Evolutionary conservation across 2,113 vertebrate species (phyloP).

Genomic region (Tauraco erythrolophus): DNA sequence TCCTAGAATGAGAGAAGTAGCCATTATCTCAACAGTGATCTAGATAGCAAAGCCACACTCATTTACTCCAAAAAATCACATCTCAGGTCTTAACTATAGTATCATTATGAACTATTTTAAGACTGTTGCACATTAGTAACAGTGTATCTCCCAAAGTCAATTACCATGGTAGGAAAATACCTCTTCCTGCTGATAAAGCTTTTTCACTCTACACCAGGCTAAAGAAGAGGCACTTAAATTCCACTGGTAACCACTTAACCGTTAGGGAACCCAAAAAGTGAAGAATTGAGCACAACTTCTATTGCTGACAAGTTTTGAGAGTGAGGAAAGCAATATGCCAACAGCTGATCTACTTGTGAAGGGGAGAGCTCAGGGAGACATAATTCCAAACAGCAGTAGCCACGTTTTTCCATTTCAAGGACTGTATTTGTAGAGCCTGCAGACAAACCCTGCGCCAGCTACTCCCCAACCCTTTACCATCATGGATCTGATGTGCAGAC

Average conservation of each 20-base stretch:
- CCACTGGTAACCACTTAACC: neutral
- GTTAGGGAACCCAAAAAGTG: neutral
- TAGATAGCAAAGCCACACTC: neutral
- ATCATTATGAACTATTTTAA: neutral
- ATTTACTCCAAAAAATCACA: neutral
- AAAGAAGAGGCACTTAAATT: neutral
- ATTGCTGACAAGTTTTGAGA: neutral
- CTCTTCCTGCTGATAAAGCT: neutral
- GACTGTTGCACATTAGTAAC: neutral
- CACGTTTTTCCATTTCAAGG: neutral
- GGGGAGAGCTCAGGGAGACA: neutral
- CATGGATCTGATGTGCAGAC: neutral
- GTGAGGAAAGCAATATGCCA: neutral
- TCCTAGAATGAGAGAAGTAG: neutral
- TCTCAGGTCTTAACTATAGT: neutral
- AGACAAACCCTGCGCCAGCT: neutral
- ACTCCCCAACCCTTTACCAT: neutral
- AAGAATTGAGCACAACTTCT: neutral
- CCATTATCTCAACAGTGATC: neutral
- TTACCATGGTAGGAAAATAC: neutral
- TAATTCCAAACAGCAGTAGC: neutral
- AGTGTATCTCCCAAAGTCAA: neutral
- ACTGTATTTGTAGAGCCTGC: neutral
- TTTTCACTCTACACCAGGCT: neutral
- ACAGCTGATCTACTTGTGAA: neutral